Conservation (phyloP, 2,888 invertebrate genomes). For the Fissipunctia ypsillon region DNA sequence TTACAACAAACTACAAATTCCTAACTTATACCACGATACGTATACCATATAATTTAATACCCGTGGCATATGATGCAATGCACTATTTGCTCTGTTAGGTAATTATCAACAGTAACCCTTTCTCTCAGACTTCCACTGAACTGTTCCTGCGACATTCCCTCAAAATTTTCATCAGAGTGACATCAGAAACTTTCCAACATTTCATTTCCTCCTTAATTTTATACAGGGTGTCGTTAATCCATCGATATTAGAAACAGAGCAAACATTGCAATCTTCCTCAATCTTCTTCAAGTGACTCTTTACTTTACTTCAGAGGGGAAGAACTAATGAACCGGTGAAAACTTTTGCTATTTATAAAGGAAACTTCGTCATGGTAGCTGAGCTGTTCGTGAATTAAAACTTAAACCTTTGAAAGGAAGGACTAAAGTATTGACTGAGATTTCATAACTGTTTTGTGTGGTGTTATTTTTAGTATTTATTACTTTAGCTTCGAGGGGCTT, state of each 20-base stretch:
- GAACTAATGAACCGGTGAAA: constrained; percentile 83
- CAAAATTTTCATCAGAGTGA: constrained; percentile 7
- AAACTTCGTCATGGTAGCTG: constrained; percentile 67
- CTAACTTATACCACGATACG: background rate
- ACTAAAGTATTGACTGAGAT: constrained; percentile 38
- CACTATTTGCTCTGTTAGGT: background rate
- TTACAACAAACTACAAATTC: background rate
- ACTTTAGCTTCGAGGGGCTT: too few species aligned
- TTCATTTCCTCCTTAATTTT: constrained; percentile 86
- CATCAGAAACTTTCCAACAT: constrained; percentile 69
- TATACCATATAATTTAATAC: background rate
- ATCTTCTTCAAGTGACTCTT: constrained; percentile 68
- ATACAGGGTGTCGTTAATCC: constrained; percentile 85
- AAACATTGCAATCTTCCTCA: constrained; percentile 80
- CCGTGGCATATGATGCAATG: background rate
- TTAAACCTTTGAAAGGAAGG: constrained; percentile 44
- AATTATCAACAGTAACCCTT: background rate
- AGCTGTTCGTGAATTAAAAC: constrained; percentile 56
- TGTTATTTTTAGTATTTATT: background rate
- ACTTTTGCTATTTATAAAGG: constrained; percentile 72
- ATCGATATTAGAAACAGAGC: constrained; percentile 83
- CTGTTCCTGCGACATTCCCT: background rate
- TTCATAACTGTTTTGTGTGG: constrained; percentile 3
- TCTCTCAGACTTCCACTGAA: background rate
- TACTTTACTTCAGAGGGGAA: constrained; percentile 71